Base-by-base conservation (phyloP, 2,888 invertebrate species). In the Ypsolopha scabrella region DNA sequence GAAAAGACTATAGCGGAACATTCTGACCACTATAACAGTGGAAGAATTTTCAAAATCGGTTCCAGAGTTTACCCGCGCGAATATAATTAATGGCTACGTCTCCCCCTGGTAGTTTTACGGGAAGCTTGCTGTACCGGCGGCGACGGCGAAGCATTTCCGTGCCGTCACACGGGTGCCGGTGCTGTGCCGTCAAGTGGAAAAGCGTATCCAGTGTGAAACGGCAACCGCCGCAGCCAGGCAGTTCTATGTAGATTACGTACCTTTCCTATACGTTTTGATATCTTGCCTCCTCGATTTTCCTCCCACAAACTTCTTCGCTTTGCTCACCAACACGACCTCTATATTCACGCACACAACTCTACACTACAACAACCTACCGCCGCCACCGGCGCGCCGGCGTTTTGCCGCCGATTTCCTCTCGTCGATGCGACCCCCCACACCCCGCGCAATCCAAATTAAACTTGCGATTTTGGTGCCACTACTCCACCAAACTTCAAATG, bases 361-460 rank as follows among this genome's bases (percentile, higher is more conserved):
- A 6, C n/a, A n/a, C n/a, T n/a, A n/a, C n/a, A n/a, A n/a, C 33
- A 39, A 4, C 39, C 24, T n/a, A 47, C 47, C 36, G 35, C 35
- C 36, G 36, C 47, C 14, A n/a, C n/a, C 24, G 24, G 2, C 24
- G 24, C 43, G 46, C 34, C 2, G 7, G 1, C 46, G 9, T 11
- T 41, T 7, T 36, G 34, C 38, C 43, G 38, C 41, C 33, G 14
- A 11, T 75, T 79, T 79, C 79, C 77, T 76, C 80, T 76, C 76
- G 72, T 70, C 66, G 53, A 52, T 48, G 52, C 57, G 64, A 65
- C 62, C 70, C 72, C n/a, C 70, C 67, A 64, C 64, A 53, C 65
- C 66, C 68, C 69, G 65, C 70, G 62, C 70, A 66, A 70, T 68
- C 68, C 67, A 64, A 56, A 24, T 44, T 45, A 54, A 56, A 56